Conservation (phyloP, 1,140 invertebrate genomes). For the Lordiphosa mommai region DNA sequence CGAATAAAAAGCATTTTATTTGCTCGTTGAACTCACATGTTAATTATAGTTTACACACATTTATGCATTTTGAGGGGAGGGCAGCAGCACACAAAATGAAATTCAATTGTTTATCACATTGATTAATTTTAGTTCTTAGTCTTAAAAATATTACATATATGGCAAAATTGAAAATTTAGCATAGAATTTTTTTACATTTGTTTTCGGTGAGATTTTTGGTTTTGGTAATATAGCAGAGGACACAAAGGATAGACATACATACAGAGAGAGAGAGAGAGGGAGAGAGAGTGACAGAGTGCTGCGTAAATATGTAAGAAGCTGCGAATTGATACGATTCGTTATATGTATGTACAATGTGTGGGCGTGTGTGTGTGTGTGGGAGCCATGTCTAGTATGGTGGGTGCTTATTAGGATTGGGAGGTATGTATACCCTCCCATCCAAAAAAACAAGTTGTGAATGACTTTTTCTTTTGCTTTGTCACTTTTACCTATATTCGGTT, state of each 20-base stretch:
- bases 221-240: slow-evolving; percentile 25
- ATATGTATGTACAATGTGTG: slow-evolving; percentile 12
- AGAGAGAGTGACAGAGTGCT: slow-evolving; percentile 37
- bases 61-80: slow-evolving; percentile 45
- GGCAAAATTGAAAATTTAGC: slow-evolving; percentile 52
- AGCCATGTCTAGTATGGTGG: slow-evolving; percentile 30
- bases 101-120: slow-evolving; percentile 69
- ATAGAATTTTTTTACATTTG: slow-evolving; percentile 28
- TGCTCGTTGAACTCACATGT: slow-evolving; percentile 64
- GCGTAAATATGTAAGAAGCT: slow-evolving; percentile 45
- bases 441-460: slow-evolving; percentile 36
- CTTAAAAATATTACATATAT: slow-evolving; percentile 1
- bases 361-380: slow-evolving; percentile 19
- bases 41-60: slow-evolving; percentile 61
- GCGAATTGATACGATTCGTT: slow-evolving; percentile 47
- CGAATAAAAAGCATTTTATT: slow-evolving; percentile 46
- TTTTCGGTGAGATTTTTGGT: no score
- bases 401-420: slow-evolving; percentile 38
- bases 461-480: slow-evolving; percentile 40
- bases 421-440: slow-evolving; percentile 12
- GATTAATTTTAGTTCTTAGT: slow-evolving; percentile 53
- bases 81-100: slow-evolving; percentile 64
- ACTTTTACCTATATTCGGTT: slow-evolving; percentile 80
- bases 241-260: slow-evolving; percentile 27
- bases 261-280: slow-evolving; percentile 22